Conservation (phyloP, 2,797 vertebrate species). For the Acridotheres tristis region DNA sequence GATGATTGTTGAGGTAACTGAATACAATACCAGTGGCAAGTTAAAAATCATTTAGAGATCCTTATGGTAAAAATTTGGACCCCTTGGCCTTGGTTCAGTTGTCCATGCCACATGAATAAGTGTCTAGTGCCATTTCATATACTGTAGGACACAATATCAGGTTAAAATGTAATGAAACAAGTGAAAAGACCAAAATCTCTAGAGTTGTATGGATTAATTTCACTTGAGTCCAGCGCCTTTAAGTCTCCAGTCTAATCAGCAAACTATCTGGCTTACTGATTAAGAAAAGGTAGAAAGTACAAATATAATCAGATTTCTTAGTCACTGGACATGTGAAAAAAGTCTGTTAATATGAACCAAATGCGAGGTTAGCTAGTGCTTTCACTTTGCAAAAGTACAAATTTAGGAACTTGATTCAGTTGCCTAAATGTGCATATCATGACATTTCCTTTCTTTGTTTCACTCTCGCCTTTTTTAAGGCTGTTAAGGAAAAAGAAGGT, state of each 20-base stretch:
- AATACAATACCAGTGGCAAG: background rate
- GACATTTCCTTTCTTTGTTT: background rate
- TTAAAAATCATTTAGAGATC: background rate
- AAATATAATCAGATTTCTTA: background rate
- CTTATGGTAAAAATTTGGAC: background rate
- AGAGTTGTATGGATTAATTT: background rate
- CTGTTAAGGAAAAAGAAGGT: background rate
- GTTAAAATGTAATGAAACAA: background rate
- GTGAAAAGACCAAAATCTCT: background rate
- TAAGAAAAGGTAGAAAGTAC: background rate
- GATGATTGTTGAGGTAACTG: background rate
- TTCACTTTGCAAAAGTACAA: background rate
- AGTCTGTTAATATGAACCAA: background rate
- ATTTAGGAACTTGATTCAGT: background rate
- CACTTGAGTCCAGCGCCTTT: background rate
- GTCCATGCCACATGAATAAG: fast-evolving
- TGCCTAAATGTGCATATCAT: background rate
- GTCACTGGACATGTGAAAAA: background rate
- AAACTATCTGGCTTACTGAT: background rate
- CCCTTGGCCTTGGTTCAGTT: background rate
- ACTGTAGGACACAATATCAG: background rate
- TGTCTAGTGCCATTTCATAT: background rate
- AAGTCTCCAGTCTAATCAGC: background rate
- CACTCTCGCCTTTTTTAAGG: background rate
- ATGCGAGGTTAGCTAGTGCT: background rate